phyloP scores from a whole-genome alignment of 1,140 invertebrate genomes.

The Phymastichus coffea region DNA sequence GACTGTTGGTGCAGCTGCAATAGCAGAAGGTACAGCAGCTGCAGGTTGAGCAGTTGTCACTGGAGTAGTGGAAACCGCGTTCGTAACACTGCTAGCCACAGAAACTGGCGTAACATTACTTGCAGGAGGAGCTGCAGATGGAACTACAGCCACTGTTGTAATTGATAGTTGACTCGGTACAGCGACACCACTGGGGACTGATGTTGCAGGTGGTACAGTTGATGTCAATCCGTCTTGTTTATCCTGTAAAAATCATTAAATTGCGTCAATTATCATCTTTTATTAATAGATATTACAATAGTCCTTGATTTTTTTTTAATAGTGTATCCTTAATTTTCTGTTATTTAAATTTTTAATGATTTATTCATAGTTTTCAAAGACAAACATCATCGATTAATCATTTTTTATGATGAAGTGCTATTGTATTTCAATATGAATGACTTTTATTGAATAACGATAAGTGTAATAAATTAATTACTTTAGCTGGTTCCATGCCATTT shows the following conservation, averaged over 20 bases:
- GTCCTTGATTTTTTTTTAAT: too few species aligned
- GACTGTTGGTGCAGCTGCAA: background rate
- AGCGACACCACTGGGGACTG: background rate
- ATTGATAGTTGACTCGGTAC: too few species aligned
- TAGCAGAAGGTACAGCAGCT: background rate
- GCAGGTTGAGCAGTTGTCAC: background rate
- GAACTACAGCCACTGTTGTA: background rate
- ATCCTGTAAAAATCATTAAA: too few species aligned
- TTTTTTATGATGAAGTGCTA: too few species aligned
- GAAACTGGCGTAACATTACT: background rate
- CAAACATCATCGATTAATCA: too few species aligned
- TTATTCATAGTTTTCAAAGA: too few species aligned
- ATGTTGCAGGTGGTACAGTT: background rate
- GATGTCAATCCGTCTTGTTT: conserved; percentile 4
- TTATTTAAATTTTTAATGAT: too few species aligned
- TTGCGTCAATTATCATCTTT: too few species aligned
- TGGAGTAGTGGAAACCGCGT: conserved; percentile 15
- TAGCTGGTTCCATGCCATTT: conserved; percentile 23
- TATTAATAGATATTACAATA: too few species aligned
- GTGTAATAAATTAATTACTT: conserved; percentile 6
- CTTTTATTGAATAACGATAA: too few species aligned
- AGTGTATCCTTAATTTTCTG: too few species aligned
- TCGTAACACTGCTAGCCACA: background rate
- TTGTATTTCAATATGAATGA: too few species aligned
- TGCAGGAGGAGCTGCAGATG: background rate